Base-by-base conservation (phyloP, 2,888 invertebrate genomes). In the Salticus scenicus region DNA sequence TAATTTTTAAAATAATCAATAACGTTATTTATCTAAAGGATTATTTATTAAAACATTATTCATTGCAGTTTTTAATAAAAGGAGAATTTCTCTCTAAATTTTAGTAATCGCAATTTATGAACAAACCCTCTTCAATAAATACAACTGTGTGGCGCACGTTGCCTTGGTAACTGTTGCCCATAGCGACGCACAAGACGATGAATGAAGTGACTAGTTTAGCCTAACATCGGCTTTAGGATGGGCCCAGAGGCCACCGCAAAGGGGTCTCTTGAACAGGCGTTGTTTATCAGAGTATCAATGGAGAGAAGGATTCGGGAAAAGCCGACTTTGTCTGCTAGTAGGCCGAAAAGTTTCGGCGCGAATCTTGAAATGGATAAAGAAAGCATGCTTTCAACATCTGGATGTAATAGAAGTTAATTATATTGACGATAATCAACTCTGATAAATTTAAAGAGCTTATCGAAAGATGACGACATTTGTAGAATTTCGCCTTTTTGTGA, bases 141-240 rank as follows among this genome's bases (percentile, higher is more conserved):
- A 84, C 77, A 69, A 84, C 83, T 84, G 83, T 77, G 77, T 77
- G 83, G 64, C 83, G 57, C 24, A 27, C 33, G 84, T 85, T 64
- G 47, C 79, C 63, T 63, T 82, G 82, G 42, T 66, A 33, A 76
- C 82, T 37, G 82, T 75, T 71, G 28, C 75, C 51, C 71, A 37
- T 76, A 33, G 82, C 70, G 74, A 82, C 81, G 69, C 30, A 51
- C 70, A 63, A 79, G 84, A 85, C 84, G 84, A 85, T 85, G 84
- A 85, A 85, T 85, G 84, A 64, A 85, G 84, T 85, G 74, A 74
- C 79, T 85, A 79, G 78, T 85, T 85, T 79, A 85, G 74, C 57
- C 69, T 79, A 78, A 78, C 69, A 70, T 77, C 83, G 73, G 77
- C 77, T 77, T n/a, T 82, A 69, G 70, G 70, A 57, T 66, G 74